Evolutionary conservation across 2,888 invertebrate genomes (phyloP), one percentile per base, ranked within the genome.

Genomic region (Eupithecia dodoneata): DNA sequence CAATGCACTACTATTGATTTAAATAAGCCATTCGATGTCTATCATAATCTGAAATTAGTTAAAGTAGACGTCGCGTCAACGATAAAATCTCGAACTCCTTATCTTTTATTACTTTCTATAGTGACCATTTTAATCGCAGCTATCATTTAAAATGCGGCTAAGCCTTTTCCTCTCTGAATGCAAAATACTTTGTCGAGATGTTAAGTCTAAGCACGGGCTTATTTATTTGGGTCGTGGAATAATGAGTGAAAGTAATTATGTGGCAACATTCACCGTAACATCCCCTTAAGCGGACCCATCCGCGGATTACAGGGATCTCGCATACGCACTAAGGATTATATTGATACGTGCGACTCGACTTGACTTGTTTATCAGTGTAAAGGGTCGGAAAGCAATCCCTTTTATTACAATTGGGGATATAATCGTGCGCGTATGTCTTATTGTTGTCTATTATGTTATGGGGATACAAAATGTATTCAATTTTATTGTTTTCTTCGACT

Each of bases 361-460:
- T 89, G 88, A 90, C 91, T 91, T 91, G 90, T 92, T 94, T 92
- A 93, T 93, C 89, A 89, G 89, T 90, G 90, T 92, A 91, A 92
- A 93, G 91, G 91, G 91, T 91, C 91, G 90, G 88, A 86, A 89
- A 90, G 88, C 90, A 90, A 91, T 92, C 91, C 91, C 91, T 91
- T 93, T 92, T 93, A 92, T 92, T 92, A 91, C 87, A 91, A 90
- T 87, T 87, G 90, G 90, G 89, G 89, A 88, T 88, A 90, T 92
- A 93, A 92, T 92, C 92, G 89, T 85, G 86, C 83, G 87, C 89
- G 90, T 92, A 89, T 91, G 90, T 89, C 90, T 91, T 90, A 90
- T 92, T 92, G 89, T 91, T 89, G 87, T 87, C 88, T 88, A 86
- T 89, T 90, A 89, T 88, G 82, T 80, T 82, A 76, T 76, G 76